Base-by-base conservation (phyloP, 2,888 invertebrate species). In the Drosophila mulleri region DNA sequence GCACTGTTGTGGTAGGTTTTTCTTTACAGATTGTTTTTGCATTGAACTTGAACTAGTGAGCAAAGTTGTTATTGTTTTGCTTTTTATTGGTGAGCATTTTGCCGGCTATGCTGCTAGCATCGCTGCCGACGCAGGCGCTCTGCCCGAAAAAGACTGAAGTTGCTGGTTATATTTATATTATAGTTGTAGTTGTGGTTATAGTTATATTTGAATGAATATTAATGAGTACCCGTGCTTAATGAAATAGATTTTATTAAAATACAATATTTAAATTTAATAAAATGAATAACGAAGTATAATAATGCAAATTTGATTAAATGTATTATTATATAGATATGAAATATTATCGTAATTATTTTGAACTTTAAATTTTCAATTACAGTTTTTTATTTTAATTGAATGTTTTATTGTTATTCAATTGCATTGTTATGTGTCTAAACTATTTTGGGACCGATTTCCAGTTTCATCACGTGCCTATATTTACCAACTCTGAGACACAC, bases 21-120 rank as follows among this genome's bases (percentile, higher is more conserved):
- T 16, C 37, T 16, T 53, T 47, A 44, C 66, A 48, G 65, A 66
- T 72, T 81, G 68, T 71, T 76, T 59, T 85, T 84, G 88, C 89
- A 72, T 88, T 85, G 90, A 85, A 85, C 85, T 85, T 85, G 85
- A 85, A 85, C 88, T 82, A 82, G 65, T 74, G 63, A 57, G 45
- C 47, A 56, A 16, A 44, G 29, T 68, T 72, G 67, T 65, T 83
- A 54, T 62, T 60, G 60, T 50, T 72, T 61, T 62, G 63, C 44
- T 44, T 50, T 23, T 45, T 77, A 56, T 39, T 83, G 65, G 59
- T 63, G 62, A 72, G 60, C 29, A 62, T 63, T 73, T 79, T 58
- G 75, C 85, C 85, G 85, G 78, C 67, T 71, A 50, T 74, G 58
- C 42, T 29, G 52, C 41, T 67, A 20, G 45, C 32, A 20, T 41